Evolutionary conservation across 2,113 vertebrate genomes (phyloP).

Genomic region (Hippocampus zosterae): DNA sequence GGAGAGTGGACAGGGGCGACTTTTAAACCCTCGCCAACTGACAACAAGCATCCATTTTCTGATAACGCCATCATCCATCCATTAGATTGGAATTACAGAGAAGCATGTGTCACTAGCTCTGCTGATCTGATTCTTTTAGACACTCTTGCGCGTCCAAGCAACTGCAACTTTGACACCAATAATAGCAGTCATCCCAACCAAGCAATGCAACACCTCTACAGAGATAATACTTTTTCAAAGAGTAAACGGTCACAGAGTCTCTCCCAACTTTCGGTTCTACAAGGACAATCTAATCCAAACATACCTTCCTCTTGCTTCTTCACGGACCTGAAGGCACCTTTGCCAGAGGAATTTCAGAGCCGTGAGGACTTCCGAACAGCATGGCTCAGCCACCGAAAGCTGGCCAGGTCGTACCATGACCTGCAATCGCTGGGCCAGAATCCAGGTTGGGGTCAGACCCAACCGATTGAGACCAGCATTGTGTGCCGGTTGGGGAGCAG

Average conservation of each 20-base stretch:
- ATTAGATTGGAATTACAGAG: slow-evolving; percentile 59
- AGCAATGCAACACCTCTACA: slow-evolving; percentile 61
- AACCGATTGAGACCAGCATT: slow-evolving; percentile 89
- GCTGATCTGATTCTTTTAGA: slow-evolving; percentile 85
- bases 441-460: slow-evolving; percentile 96
- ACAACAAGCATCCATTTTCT: slow-evolving; percentile 79
- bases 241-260: slow-evolving; percentile 96
- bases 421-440: slow-evolving; percentile 88
- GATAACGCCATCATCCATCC: slow-evolving; percentile 78
- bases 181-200: slow-evolving; percentile 53
- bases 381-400: slow-evolving; percentile 92
- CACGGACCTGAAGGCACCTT: slow-evolving; percentile 83
- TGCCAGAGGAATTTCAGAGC: slow-evolving; percentile 92
- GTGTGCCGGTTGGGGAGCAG: slow-evolving; percentile 87
- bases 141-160: slow-evolving; percentile 51
- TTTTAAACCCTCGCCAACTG: slow-evolving; percentile 59
- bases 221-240: slow-evolving; percentile 88
- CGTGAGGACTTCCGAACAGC: slow-evolving; percentile 92
- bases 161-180: slow-evolving; percentile 32
- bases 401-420: slow-evolving; percentile 93
- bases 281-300: slow-evolving; percentile 77
- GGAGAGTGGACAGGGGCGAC: slow-evolving; percentile 76
- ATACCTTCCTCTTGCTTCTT: slow-evolving; percentile 76
- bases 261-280: slow-evolving; percentile 87
- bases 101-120: slow-evolving; percentile 44